phyloP scores from a whole-genome alignment of 2,888 invertebrate genomes.

The Pyrochroa serraticornis region DNA sequence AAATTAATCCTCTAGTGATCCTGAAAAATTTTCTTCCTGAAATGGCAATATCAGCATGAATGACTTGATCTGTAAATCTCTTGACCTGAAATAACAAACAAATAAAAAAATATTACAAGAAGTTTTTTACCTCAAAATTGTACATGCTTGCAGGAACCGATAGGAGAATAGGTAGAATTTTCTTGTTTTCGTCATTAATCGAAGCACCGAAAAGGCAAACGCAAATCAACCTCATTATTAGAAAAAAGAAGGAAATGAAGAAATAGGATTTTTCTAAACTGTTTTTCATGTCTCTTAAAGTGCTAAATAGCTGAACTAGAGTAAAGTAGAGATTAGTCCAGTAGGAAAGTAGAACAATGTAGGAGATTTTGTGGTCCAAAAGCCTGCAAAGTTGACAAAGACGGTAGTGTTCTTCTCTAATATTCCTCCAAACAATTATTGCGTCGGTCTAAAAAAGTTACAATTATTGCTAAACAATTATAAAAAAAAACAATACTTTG shows the following conservation, averaged over 20 bases:
- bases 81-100: slow-evolving; percentile 57
- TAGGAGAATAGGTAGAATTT: slow-evolving; percentile 1
- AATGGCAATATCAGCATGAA: slow-evolving; percentile 61
- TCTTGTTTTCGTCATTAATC: slow-evolving; percentile 4
- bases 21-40: slow-evolving; percentile 64
- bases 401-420: slow-evolving; percentile 9
- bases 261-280: slow-evolving; percentile 4
- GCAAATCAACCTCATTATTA: slow-evolving; percentile 4
- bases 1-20: slow-evolving; percentile 58
- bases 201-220: slow-evolving; percentile 4
- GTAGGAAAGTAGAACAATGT: slow-evolving; percentile 2
- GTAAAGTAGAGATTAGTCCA: slow-evolving; percentile 5
- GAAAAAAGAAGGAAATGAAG: slow-evolving; percentile 2
- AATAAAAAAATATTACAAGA: background rate
- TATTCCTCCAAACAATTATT: background rate
- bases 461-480: background rate
- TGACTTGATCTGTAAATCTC: slow-evolving; percentile 63
- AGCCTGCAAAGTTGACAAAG: background rate
- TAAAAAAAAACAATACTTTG: background rate
- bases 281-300: background rate
- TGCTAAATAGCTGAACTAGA: slow-evolving; percentile 11
- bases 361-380: slow-evolving; percentile 7
- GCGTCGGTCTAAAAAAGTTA: slow-evolving; percentile 4
- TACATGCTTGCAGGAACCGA: background rate
- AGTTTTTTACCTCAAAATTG: slow-evolving; percentile 7